Base-by-base conservation (phyloP, 2,888 invertebrate genomes). In the Malacosoma neustria region DNA sequence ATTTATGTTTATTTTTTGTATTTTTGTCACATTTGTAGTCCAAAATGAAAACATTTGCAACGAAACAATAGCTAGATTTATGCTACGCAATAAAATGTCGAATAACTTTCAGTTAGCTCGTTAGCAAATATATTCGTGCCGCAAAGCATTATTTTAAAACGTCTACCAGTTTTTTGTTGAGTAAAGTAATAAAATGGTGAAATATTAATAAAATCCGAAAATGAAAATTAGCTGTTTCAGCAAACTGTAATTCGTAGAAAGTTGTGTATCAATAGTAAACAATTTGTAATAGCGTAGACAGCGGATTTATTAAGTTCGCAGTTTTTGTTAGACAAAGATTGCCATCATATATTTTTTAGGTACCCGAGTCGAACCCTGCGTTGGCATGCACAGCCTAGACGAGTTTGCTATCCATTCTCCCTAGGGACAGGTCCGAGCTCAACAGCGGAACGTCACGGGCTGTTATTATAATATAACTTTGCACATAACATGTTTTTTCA, bases 151-250 rank as follows among this genome's bases (percentile, higher is more conserved):
- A 42, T 42, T 38, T 43, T 36, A 32, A 39, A 43, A 22, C 22
- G 22, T 22, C 22, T 22, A n/a, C n/a, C 22, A 7, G 7, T 22
- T 22, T 22, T 22, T 22, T 22, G 12, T 13, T 6, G 29, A 15
- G 13, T 14, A 49, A 44, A 41, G 36, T 30, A 32, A 37, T 39
- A 31, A 30, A 37, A 41, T 39, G 31, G 36, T 14, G 41, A 40
- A 42, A 31, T 42, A 40, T 35, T 45, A 55, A 48, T 51, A 55
- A 61, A 62, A 57, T 43, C 38, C 34, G 44, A 51, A 56, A 30
- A 54, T 49, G 50, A 56, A 57, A 61, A 67, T 65, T 65, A 59
- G 59, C 50, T 45, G 52, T 57, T 57, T 58, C 52, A 55, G 54
- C 50, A 52, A 62, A 60, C 14, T 29, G 29, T 34, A 29, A 29